These are phyloP conservation scores for Caenorhabditis latens DNA, from an alignment of 1,140 invertebrate species.

Conservation along the genomic window DNA sequence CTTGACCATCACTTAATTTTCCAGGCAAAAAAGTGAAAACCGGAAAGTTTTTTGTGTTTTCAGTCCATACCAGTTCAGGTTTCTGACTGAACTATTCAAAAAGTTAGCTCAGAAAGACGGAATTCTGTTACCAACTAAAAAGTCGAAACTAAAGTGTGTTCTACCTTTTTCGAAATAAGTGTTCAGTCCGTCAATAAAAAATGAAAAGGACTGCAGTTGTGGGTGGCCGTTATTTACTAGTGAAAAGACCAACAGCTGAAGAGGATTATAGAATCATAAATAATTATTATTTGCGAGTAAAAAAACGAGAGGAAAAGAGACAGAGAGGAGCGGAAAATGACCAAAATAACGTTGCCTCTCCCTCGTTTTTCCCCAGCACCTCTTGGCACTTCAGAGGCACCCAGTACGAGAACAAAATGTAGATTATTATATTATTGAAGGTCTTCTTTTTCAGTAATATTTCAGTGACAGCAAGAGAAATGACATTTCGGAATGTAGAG, in stretches of 20 bases:
- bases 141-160: neutral
- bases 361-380: conserved; percentile 8
- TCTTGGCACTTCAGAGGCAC: conserved; percentile 17
- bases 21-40: too few species aligned
- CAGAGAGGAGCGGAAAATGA: conserved; percentile 19
- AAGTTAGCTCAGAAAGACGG: neutral
- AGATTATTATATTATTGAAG: conserved; percentile 23
- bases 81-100: neutral
- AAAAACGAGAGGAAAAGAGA: neutral
- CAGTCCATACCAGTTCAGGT: too few species aligned
- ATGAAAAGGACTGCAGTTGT: neutral
- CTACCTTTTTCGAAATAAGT: neutral
- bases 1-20: too few species aligned
- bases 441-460: conserved; percentile 11
- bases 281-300: conserved; percentile 49
- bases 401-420: neutral
- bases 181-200: neutral
- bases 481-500: too few species aligned
- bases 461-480: neutral
- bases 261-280: conserved; percentile 50
- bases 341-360: conserved; percentile 21
- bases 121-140: too few species aligned
- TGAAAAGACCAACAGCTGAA: conserved; percentile 47
- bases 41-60: too few species aligned
- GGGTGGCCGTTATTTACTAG: conserved; percentile 21